Percentiles rank a stretch among this genome's conserved stretches.
Conservation (phyloP, 1,140 invertebrate genomes). For the Coenobita brevimanus region DNA sequence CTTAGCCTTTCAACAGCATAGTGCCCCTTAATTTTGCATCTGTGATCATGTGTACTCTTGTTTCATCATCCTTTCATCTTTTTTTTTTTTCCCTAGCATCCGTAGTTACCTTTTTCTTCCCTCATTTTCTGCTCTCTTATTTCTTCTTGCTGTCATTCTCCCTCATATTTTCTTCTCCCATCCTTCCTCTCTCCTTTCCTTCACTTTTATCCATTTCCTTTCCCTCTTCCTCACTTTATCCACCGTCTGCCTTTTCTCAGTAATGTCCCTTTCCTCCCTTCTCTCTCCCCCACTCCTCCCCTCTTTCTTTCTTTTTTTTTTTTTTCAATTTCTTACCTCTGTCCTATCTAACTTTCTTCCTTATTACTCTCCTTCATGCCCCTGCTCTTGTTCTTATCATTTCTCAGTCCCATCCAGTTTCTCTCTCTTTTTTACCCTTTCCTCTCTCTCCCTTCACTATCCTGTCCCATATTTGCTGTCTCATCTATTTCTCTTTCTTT, state of each 20-base stretch:
- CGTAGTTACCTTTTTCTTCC: background rate
- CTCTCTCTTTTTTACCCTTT: no score
- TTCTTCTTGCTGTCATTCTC: background rate
- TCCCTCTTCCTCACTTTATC: background rate
- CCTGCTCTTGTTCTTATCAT: no score
- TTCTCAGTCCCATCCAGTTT: no score
- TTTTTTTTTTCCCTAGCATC: background rate
- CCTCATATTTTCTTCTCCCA: background rate
- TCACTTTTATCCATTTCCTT: background rate
- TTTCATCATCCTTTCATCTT: background rate
- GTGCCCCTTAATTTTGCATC: no score
- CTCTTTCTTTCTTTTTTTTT: background rate
- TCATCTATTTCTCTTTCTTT: no score
- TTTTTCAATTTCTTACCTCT: background rate
- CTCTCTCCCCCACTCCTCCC: background rate
- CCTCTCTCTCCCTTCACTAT: no score
- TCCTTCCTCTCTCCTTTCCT: background rate
- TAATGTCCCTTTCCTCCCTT: background rate
- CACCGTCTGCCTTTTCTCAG: background rate
- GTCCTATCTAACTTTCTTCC: no score
- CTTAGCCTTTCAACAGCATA: no score
- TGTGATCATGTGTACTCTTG: no score
- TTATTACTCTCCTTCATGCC: no score
- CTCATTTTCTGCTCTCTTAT: background rate
- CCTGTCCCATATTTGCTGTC: no score